Percentiles rank a stretch among this genome's conserved stretches.
phyloP scores from a whole-genome alignment of 2,797 vertebrate genomes.

The Macroramphosus scolopax region DNA sequence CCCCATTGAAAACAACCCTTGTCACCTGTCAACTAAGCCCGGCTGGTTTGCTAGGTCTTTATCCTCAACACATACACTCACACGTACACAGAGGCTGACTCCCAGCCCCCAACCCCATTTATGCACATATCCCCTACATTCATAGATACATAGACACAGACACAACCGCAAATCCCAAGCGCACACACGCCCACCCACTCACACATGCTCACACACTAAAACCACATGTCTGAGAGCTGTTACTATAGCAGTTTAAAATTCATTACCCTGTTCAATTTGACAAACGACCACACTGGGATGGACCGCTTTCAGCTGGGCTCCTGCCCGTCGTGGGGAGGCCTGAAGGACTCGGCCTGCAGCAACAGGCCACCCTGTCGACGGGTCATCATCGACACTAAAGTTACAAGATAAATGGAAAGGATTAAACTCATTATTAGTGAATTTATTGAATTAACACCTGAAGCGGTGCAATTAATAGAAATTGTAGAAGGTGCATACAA shows the following conservation, averaged over 20 bases:
- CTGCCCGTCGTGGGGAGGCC: too few relatives aligned
- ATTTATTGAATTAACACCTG: too few relatives aligned
- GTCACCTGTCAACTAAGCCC: slow-evolving; percentile 88
- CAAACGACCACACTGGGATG: slow-evolving; percentile 66
- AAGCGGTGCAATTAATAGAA: too few relatives aligned
- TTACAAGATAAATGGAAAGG: too few relatives aligned
- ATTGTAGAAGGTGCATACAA: too few relatives aligned
- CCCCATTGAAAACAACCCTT: slow-evolving; percentile 85
- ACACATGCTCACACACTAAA: slow-evolving; percentile 73
- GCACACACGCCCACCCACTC: slow-evolving; percentile 72
- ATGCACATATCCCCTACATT: slow-evolving; percentile 70
- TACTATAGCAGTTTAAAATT: slow-evolving; percentile 84
- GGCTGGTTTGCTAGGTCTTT: slow-evolving; percentile 85
- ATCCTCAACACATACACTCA: slow-evolving; percentile 80
- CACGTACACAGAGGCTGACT: slow-evolving; percentile 69
- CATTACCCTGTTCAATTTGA: slow-evolving; percentile 80
- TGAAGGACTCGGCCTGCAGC: too few relatives aligned
- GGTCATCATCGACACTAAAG: too few relatives aligned
- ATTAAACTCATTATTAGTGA: too few relatives aligned
- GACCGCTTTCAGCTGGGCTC: too few relatives aligned
- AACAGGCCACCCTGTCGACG: too few relatives aligned
- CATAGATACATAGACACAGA: slow-evolving; percentile 71
- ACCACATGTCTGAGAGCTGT: slow-evolving; percentile 80
- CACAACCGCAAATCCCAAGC: slow-evolving; percentile 68
- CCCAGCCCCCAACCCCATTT: slow-evolving; percentile 65